Evolutionary conservation across 2,113 vertebrate genomes (phyloP).

Genomic region (Crotalus tigris): DNA sequence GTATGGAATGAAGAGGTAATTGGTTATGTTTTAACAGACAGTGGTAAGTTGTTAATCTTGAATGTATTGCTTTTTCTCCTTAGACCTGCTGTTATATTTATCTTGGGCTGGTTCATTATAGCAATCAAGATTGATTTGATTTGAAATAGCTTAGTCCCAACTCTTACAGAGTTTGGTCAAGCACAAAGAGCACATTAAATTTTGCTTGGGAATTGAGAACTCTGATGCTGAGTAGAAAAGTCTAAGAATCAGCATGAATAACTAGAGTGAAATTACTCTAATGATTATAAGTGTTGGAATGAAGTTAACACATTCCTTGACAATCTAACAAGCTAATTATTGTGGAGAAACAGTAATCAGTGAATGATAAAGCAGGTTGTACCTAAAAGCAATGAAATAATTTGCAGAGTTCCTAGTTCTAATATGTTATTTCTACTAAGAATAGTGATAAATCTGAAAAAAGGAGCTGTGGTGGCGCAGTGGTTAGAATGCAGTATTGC

Average conservation of each 20-base stretch:
- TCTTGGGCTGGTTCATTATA: background rate
- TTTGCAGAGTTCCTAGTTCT: background rate
- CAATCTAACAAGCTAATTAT: slow-evolving; percentile 1
- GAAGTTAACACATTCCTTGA: background rate
- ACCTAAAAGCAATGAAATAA: background rate
- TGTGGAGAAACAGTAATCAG: background rate
- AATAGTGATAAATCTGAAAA: background rate
- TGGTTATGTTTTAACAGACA: background rate
- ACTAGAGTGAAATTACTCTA: background rate
- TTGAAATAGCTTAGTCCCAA: background rate
- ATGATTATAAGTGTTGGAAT: background rate
- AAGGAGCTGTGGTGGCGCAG: background rate
- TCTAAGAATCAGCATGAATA: background rate
- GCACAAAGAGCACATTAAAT: background rate
- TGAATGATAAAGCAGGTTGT: background rate
- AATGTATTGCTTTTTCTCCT: background rate
- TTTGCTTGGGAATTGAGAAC: background rate
- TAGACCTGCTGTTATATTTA: background rate
- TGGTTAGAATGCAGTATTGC: background rate
- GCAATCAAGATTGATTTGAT: background rate
- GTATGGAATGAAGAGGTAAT: background rate
- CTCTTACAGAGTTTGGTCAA: background rate
- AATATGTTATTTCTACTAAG: background rate
- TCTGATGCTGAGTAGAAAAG: background rate
- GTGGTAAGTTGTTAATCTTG: background rate